Conservation (phyloP, 2,113 vertebrate genomes). For the Perca schrenkii region DNA sequence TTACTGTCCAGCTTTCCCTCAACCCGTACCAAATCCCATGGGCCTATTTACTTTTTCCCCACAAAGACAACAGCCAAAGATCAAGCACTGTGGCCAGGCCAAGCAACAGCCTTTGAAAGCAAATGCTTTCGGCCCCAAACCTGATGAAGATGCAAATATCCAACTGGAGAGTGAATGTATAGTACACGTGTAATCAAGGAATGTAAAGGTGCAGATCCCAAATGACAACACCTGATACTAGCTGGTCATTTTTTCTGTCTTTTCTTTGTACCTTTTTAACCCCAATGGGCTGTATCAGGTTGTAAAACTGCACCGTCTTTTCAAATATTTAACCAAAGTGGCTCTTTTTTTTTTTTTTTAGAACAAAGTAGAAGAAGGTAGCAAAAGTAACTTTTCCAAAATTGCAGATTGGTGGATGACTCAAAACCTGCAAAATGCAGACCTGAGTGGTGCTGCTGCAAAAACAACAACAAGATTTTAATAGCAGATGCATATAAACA, state of each 20-base stretch:
- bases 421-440: not conserved
- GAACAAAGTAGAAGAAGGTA: not conserved
- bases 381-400: not conserved
- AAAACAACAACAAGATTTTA: not conserved
- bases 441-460: not conserved
- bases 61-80: constrained; percentile 62
- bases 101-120: constrained; percentile 52
- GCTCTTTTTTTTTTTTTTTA: constrained; percentile 5
- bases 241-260: not conserved
- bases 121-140: constrained; percentile 55
- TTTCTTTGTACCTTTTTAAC: not conserved
- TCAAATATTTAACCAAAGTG: constrained; percentile 30
- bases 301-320: not conserved
- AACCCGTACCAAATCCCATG: not conserved
- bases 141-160: constrained; percentile 9
- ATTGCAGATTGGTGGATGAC: no score
- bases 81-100: constrained; percentile 36
- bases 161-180: not conserved
- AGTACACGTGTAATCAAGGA: not conserved
- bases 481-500: not conserved
- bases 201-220: constrained; percentile 1
- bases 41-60: not conserved
- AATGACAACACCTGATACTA: not conserved
- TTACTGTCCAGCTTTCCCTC: not conserved
- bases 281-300: not conserved